Conservation (phyloP, 1,140 invertebrate species). For the Halesus radiatus region DNA sequence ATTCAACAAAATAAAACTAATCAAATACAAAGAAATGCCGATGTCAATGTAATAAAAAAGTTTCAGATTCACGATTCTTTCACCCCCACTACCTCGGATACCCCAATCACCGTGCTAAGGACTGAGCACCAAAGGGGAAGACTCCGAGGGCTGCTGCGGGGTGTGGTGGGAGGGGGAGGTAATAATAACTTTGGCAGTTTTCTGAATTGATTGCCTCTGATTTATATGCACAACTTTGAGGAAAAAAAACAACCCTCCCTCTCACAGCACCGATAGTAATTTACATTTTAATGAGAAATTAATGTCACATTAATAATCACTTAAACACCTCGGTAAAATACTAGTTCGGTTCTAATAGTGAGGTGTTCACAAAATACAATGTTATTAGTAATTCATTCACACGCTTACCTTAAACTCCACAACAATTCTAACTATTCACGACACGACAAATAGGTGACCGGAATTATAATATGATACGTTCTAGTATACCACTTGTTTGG, state of each 20-base stretch:
- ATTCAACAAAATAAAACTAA: too few relatives aligned
- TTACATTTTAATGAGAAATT: constrained; percentile 7
- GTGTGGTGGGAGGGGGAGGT: background rate
- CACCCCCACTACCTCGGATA: background rate
- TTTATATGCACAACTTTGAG: background rate
- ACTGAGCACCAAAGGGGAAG: background rate
- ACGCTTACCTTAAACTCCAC: too few relatives aligned
- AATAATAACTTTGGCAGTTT: constrained; percentile 32
- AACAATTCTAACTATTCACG: too few relatives aligned
- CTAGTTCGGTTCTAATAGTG: too few relatives aligned
- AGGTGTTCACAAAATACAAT: too few relatives aligned
- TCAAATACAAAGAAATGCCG: too few relatives aligned
- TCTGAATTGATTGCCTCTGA: constrained; percentile 31
- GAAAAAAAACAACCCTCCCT: background rate
- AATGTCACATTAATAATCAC: too few relatives aligned
- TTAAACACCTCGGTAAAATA: too few relatives aligned
- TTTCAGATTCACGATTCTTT: background rate
- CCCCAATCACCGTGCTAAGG: background rate
- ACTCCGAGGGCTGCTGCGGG: background rate
- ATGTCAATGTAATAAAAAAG: constrained; percentile 2
- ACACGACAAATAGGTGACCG: too few relatives aligned
- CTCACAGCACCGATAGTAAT: background rate
- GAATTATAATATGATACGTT: too few relatives aligned
- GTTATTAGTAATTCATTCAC: too few relatives aligned
- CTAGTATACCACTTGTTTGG: too few relatives aligned